Conservation (phyloP, 2,113 vertebrate species). For the Vidua chalybeata region DNA sequence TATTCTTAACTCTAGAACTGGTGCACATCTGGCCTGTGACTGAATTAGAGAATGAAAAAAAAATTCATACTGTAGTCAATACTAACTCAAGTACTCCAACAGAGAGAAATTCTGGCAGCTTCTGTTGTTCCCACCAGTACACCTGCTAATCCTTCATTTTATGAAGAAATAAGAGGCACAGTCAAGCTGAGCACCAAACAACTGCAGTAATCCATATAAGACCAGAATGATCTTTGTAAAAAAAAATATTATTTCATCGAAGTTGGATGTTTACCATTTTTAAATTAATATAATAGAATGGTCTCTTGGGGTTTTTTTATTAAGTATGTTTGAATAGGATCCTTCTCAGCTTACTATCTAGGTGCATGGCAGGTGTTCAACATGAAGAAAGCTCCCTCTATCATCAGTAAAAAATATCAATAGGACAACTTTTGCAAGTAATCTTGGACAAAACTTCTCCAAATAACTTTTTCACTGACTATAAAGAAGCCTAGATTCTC, state of each 20-base stretch:
- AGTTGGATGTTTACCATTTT: not conserved
- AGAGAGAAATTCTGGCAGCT: not conserved
- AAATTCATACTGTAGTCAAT: not conserved
- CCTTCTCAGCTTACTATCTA: not conserved
- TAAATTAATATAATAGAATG: not conserved
- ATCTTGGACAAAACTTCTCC: not conserved
- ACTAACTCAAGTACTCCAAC: not conserved
- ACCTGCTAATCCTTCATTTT: not conserved
- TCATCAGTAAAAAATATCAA: not conserved
- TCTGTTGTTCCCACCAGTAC: not conserved
- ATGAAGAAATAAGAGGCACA: not conserved
- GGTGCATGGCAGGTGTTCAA: not conserved
- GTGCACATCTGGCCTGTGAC: not conserved
- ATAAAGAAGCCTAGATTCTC: not conserved
- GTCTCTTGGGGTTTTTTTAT: not conserved
- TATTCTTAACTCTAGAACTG: not conserved
- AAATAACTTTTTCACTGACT: not conserved
- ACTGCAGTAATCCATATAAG: not conserved
- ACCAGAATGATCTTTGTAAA: not conserved
- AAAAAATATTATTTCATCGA: not conserved
- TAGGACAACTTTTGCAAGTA: not conserved
- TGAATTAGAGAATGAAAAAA: not conserved
- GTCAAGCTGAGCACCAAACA: not conserved
- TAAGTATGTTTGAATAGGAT: not conserved
- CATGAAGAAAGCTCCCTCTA: not conserved